Percentiles rank a stretch among this genome's conserved stretches.
Conservation (phyloP, 2,888 invertebrate species). For the Tenodera sinensis region DNA sequence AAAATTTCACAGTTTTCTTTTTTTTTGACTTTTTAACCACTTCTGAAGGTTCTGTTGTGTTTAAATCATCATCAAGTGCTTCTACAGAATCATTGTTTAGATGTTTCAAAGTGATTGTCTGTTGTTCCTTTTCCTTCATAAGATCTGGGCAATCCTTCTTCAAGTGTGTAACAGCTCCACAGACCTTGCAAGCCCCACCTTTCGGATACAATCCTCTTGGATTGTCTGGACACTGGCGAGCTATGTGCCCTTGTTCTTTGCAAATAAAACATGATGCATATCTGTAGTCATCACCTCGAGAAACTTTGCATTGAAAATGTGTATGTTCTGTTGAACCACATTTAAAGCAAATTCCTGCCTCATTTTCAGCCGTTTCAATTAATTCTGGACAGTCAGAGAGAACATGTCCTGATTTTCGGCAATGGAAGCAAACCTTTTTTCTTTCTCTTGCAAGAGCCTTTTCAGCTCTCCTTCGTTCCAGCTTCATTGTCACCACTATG, state of each 20-base stretch:
- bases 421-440: conserved; percentile 75
- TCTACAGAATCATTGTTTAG: conserved; percentile 46
- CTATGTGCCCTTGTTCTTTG: conserved; percentile 80
- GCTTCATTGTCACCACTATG: conserved; percentile 61
- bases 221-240: conserved; percentile 85
- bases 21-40: conserved; percentile 10
- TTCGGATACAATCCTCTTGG: conserved; percentile 82
- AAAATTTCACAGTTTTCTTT: not conserved
- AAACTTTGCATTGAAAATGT: conserved; percentile 68
- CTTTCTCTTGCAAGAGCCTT: conserved; percentile 63
- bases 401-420: conserved; percentile 73
- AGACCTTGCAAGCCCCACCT: conserved; percentile 76
- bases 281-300: conserved; percentile 57
- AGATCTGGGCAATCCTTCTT: conserved; percentile 74
- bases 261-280: conserved; percentile 89
- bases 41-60: not conserved
- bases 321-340: conserved; percentile 88
- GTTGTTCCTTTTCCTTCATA: conserved; percentile 47
- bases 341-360: conserved; percentile 77
- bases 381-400: conserved; percentile 76
- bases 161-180: conserved; percentile 82
- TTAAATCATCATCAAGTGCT: conserved; percentile 41
- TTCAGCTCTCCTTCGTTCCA: conserved; percentile 68
- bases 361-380: conserved; percentile 43
- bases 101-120: conserved; percentile 49